Base-by-base conservation (phyloP, 2,797 vertebrate genomes). In the Coccyzus lansbergi region DNA sequence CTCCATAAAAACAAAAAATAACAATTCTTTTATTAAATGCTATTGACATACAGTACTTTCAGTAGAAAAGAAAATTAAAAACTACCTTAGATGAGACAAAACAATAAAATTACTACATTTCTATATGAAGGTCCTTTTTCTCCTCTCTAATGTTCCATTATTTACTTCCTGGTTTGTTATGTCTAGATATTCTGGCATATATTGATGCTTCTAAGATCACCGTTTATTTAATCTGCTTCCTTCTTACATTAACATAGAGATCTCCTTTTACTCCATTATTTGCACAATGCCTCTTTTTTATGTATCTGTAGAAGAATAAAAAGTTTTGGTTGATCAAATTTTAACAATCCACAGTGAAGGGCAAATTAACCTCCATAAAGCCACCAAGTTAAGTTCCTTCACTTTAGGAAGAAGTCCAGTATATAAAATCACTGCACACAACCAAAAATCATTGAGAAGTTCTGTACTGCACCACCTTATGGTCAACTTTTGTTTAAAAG, bases 391-490 rank as follows among this genome's bases (percentile, higher is more conserved):
- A 24, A n/a, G 31, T 52, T 90, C 28, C 21, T 83, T 75, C 53
- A 74, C 26, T 83, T 55, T 63, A 89, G 75, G 82, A 89, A 90
- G 58, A 78, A 77, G 40, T 80, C 40, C 33, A 89, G 12, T n/a
- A 59, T 56, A 84, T 84, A 76, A 84, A 90, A 78, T 75, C 65
- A 76, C 64, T 79, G 65, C 63, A 85, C 52, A 75, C 13, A 68
- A 64, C 5, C 52, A 77, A 56, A 91, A 92, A 58, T 89, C 84
- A 79, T 95, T 94, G 78, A 95, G 64, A 38, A 40, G 68, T 53
- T 51, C 89, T 89, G 62, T 34, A 71, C 59, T 84, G 74, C 69
- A 94, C 24, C 76, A 94, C 63, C n/a, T 84, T 46, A 64, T 2
- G 9, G 55, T 76, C 56, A 91, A 68, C 34, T 28, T 69, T 68